Evolutionary conservation across 2,113 vertebrate species (phyloP).

Genomic region (Gambusia holbrooki): DNA sequence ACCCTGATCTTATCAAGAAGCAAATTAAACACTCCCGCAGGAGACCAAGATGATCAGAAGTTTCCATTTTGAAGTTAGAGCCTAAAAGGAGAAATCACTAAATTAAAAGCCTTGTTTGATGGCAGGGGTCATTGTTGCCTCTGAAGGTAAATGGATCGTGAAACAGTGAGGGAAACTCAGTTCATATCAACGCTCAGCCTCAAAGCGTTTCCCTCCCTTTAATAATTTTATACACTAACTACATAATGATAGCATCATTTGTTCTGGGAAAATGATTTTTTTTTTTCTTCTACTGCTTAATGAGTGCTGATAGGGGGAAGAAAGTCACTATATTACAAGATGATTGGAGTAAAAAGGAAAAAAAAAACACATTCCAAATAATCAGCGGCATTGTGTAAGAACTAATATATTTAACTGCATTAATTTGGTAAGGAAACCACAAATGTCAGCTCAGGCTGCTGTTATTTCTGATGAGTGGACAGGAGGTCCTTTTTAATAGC

Average conservation of each 20-base stretch:
- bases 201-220: constrained; percentile 58
- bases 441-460: constrained; percentile 44
- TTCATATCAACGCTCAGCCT: constrained; percentile 45
- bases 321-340: constrained; percentile 5
- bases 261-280: constrained; percentile 48
- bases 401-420: constrained; percentile 37
- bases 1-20: constrained; percentile 20
- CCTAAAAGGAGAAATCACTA: constrained; percentile 27
- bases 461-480: constrained; percentile 69
- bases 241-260: constrained; percentile 65
- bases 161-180: constrained; percentile 40
- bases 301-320: constrained; percentile 15
- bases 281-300: constrained; percentile 28
- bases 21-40: constrained; percentile 33
- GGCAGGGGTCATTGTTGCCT: constrained; percentile 47
- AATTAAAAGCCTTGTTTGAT: constrained; percentile 54
- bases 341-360: constrained; percentile 1
- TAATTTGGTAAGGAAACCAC: constrained; percentile 35
- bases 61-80: constrained; percentile 33
- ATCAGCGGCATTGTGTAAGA: constrained; percentile 21
- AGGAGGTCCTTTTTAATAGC: constrained; percentile 51
- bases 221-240: constrained; percentile 54
- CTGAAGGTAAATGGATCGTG: constrained; percentile 60
- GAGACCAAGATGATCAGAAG: constrained; percentile 22
- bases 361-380: constrained; percentile 25